Conservation (phyloP, 2,797 vertebrate genomes). For the Staurois parvus region DNA sequence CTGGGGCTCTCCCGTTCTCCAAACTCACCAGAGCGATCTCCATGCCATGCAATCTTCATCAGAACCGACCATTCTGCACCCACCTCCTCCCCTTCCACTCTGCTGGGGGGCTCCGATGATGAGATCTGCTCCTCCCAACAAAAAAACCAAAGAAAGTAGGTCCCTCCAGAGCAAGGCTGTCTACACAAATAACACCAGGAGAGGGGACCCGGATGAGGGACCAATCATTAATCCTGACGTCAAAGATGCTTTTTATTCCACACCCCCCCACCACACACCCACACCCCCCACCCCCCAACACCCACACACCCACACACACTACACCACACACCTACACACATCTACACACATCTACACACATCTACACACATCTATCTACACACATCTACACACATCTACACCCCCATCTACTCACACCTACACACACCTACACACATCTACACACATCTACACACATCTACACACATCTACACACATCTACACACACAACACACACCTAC, state of each 20-base stretch:
- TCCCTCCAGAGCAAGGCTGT: conserved; percentile 56
- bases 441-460: background rate
- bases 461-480: background rate
- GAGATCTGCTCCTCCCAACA: background rate
- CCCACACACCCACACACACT: too few species aligned
- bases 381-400: background rate
- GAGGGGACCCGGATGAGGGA: conserved; percentile 73
- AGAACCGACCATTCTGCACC: conserved; percentile 53
- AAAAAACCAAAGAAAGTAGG: background rate
- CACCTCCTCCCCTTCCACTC: conserved; percentile 12
- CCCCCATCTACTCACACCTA: too few species aligned
- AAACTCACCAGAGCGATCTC: conserved; percentile 91
- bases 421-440: background rate
- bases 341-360: background rate
- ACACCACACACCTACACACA: background rate
- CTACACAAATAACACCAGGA: conserved; percentile 65
- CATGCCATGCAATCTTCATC: conserved; percentile 80
- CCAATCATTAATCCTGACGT: conserved; percentile 76
- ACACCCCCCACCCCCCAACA: too few species aligned
- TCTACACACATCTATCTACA: too few species aligned
- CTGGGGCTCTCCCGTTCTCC: conserved; percentile 86
- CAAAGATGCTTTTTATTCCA: conserved; percentile 70
- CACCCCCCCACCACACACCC: conserved; percentile 59
- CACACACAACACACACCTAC: too few species aligned
- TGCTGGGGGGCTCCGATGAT: too few species aligned